A percentile compares a stretch with the other conserved stretches of the same genome.
Conservation (phyloP, 2,888 invertebrate species). For the Brachyptera risi region DNA sequence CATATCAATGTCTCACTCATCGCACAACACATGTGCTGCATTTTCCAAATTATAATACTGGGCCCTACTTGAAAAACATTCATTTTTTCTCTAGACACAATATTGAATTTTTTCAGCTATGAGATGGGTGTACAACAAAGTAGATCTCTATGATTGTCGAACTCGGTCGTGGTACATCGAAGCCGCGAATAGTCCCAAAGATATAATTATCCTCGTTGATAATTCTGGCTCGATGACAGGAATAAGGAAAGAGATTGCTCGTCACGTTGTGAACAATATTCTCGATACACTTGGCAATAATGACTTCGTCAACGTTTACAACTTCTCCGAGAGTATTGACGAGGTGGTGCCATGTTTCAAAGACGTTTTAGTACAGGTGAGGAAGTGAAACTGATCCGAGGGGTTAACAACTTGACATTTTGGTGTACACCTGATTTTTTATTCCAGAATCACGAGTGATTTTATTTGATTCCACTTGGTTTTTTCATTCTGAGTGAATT, state of each 20-base stretch:
- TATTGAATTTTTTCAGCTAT: slow-evolving; percentile 52
- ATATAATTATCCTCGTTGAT: slow-evolving; percentile 83
- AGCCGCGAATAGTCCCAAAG: slow-evolving; percentile 96
- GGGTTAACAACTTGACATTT: not conserved
- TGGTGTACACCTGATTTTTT: too few species aligned
- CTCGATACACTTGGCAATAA: slow-evolving; percentile 95
- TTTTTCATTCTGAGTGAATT: too few species aligned
- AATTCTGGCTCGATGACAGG: slow-evolving; percentile 91
- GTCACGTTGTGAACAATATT: slow-evolving; percentile 61
- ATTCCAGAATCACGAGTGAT: not conserved
- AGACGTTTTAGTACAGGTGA: slow-evolving; percentile 83
- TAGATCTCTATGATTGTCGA: slow-evolving; percentile 93
- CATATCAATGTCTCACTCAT: too few species aligned
- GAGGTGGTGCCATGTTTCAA: slow-evolving; percentile 80
- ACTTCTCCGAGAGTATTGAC: slow-evolving; percentile 74
- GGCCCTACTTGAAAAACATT: too few species aligned
- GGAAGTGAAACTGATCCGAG: slow-evolving; percentile 36
- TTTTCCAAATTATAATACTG: too few species aligned
- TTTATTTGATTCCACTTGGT: too few species aligned
- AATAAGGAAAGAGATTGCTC: slow-evolving; percentile 55
- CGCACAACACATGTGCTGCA: too few species aligned
- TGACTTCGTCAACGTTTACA: slow-evolving; percentile 95
- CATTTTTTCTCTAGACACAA: not conserved
- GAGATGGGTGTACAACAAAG: slow-evolving; percentile 56
- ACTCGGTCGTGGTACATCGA: slow-evolving; percentile 96